Conservation (phyloP, 2,113 vertebrate genomes). For the Callorhinus ursinus region DNA sequence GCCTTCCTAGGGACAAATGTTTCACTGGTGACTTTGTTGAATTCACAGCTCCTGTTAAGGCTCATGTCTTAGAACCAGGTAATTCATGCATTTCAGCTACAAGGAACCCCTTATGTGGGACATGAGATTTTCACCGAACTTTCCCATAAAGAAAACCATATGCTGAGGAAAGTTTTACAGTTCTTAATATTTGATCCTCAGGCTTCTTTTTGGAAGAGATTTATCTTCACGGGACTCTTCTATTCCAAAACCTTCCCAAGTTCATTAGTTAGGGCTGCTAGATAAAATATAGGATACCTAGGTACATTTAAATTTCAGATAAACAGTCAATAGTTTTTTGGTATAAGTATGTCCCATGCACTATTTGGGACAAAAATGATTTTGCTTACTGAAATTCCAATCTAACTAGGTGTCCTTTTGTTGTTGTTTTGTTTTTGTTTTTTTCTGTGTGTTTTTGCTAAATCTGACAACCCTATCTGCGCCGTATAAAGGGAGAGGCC, state of each 20-base stretch:
- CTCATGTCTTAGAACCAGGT: neutral
- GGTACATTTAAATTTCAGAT: neutral
- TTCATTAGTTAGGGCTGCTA: neutral
- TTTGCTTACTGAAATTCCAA: conserved; percentile 22
- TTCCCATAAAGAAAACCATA: neutral
- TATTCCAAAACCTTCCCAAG: neutral
- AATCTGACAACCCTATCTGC: neutral
- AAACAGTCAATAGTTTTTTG: neutral
- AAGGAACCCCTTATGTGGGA: neutral
- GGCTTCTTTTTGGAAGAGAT: neutral
- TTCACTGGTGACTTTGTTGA: neutral
- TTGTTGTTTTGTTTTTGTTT: neutral
- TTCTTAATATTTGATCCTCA: neutral
- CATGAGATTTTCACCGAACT: neutral
- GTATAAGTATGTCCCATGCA: neutral
- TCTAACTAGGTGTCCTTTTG: neutral
- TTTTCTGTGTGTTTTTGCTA: neutral
- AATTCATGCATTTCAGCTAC: neutral
- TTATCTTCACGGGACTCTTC: neutral
- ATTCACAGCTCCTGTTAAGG: neutral
- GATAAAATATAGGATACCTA: neutral
- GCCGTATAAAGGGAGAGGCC: neutral
- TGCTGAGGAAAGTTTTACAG: neutral
- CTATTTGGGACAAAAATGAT: neutral
- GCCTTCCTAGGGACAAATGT: neutral